Evolutionary conservation across 1,140 invertebrate species (phyloP).

Genomic region (Drosophila cardini): DNA sequence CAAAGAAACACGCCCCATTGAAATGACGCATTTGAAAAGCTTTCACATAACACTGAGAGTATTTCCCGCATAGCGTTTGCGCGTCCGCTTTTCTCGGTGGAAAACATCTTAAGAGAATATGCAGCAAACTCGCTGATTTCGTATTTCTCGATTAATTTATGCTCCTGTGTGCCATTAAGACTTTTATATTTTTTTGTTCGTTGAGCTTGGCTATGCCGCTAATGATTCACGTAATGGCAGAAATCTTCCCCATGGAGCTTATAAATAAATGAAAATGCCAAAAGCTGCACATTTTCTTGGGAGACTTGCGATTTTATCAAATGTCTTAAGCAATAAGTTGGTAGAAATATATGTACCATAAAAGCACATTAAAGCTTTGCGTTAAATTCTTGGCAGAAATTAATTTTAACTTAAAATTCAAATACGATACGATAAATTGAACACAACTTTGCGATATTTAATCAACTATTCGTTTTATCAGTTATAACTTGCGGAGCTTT

Average conservation of each 20-base stretch:
- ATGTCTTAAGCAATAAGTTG: background rate
- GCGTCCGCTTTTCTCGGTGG: background rate
- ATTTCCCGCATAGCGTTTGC: conserved; percentile 6
- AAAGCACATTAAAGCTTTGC: conserved; percentile 1
- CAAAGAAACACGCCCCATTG: background rate
- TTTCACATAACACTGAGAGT: background rate
- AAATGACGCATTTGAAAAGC: conserved; percentile 4
- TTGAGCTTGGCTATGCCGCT: background rate
- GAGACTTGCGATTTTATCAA: background rate
- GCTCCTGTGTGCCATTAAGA: conserved; percentile 26
- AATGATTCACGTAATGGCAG: conserved; percentile 7
- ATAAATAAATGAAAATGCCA: conserved; percentile 9
- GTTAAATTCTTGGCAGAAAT: too few relatives aligned
- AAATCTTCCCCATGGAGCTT: background rate
- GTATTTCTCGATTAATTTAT: conserved; percentile 25
- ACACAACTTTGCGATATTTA: background rate
- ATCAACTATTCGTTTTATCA: background rate
- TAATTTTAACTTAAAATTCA: too few relatives aligned
- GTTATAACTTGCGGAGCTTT: too few relatives aligned
- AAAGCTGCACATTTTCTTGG: background rate
- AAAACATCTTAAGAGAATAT: background rate
- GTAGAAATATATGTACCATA: background rate
- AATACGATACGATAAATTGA: background rate
- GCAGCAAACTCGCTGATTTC: background rate
- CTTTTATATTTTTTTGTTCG: conserved; percentile 9